Evolutionary conservation across 2,113 vertebrate species (phyloP), one percentile per base, ranked within the genome.

Genomic region (Scophthalmus maximus): DNA sequence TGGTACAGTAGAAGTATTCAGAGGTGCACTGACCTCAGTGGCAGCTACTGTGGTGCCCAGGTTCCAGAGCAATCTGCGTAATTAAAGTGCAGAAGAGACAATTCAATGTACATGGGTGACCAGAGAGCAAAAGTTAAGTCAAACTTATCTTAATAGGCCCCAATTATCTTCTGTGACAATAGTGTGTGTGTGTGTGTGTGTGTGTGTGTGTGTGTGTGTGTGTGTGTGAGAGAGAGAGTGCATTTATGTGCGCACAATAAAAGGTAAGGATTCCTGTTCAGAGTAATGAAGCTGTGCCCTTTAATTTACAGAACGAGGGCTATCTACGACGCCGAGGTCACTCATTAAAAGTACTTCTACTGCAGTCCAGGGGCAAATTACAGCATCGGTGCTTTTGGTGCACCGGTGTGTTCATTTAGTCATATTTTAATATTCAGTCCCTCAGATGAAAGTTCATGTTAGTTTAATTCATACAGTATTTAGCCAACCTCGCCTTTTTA

Each of bases 251-350:
- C n/a, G n/a, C n/a, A n/a, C n/a, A n/a, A 86, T 83, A 56, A 89
- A 90, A 88, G 84, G 89, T 90, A 89, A 88, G 73, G 65, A 72
- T 76, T 81, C 79, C 73, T 89, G 83, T 83, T 80, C 57, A 34
- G 29, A 38, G 50, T 85, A 76, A 88, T 87, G 79, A 89, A 85
- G 78, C 68, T 23, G 26, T 69, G 56, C 64, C 55, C 60, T 29
- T 76, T 38, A 72, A 75, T 44, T 68, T 59, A 65, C 51, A 64
- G 64, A 68, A 76, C 36, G 49, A 27, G 20, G 10, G n/a, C 60
- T 65, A 71, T 61, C 72, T 61, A 14, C 27, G 73, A 22, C 1
- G 3, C 59, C 12, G 22, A 63, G 65, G 67, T 86, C 70, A 62
- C 20, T 34, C 26, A 53, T 56, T 62, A 6, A 32, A 17, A 40